Conservation (phyloP, 2,888 invertebrate species). For the Phaonia tiefii region DNA sequence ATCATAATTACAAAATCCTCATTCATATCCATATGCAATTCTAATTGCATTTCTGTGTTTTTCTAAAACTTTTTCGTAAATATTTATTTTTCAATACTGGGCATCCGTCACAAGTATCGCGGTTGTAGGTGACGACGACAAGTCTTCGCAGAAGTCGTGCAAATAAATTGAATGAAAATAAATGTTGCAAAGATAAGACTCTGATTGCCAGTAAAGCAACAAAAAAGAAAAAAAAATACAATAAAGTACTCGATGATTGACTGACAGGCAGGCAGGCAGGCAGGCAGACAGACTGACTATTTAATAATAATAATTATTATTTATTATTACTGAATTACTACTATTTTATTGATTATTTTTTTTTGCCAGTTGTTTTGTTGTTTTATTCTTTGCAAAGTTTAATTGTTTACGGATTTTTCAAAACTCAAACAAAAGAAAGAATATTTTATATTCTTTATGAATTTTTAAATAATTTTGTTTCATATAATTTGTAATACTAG, state of each 20-base stretch:
- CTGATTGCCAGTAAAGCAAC: neutral
- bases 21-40: too few relatives aligned
- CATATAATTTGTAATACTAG: too few relatives aligned
- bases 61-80: constrained; percentile 1
- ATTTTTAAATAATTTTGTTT: too few relatives aligned
- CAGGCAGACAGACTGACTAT: neutral
- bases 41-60: constrained; percentile 2
- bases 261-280: neutral
- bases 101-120: too few relatives aligned
- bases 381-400: neutral
- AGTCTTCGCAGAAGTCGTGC: neutral
- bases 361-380: too few relatives aligned
- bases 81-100: constrained; percentile 1
- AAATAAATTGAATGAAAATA: constrained; percentile 16
- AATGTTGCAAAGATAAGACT: constrained; percentile 12
- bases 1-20: constrained; percentile 14
- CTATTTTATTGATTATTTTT: constrained; percentile 23
- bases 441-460: too few relatives aligned
- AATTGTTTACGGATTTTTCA: neutral
- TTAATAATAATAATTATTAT: constrained; percentile 19
- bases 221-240: neutral
- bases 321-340: constrained; percentile 21
- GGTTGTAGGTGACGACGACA: constrained; percentile 14
- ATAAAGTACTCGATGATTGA: neutral
- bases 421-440: too few relatives aligned